Conservation (phyloP, 1,140 invertebrate genomes). For the Platyura marginata region DNA sequence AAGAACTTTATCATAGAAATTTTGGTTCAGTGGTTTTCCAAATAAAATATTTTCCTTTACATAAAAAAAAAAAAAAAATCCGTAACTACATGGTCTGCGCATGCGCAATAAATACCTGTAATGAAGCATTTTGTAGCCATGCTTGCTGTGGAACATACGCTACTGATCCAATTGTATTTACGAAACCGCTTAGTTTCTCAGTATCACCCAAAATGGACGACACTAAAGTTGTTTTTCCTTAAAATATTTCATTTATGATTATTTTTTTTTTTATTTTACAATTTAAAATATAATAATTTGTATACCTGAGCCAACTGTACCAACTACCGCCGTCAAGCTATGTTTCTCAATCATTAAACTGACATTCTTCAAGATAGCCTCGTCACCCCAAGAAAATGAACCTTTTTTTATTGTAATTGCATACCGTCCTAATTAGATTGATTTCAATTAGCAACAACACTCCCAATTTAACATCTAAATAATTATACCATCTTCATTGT, state of each 20-base stretch:
- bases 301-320: slow-evolving; percentile 65
- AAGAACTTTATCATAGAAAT: slow-evolving; percentile 20
- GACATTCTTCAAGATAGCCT: slow-evolving; percentile 47
- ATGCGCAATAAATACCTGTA: too few relatives aligned
- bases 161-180: slow-evolving; percentile 55
- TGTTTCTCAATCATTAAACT: slow-evolving; percentile 45
- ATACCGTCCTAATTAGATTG: too few relatives aligned
- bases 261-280: too few relatives aligned
- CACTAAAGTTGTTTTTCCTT: slow-evolving; percentile 62
- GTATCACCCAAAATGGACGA: slow-evolving; percentile 71
- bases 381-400: slow-evolving; percentile 50
- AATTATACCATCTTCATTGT: slow-evolving; percentile 37
- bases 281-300: too few relatives aligned
- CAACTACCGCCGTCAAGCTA: slow-evolving; percentile 57
- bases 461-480: too few relatives aligned
- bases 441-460: too few relatives aligned
- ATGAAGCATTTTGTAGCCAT: slow-evolving; percentile 76
- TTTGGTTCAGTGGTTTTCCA: slow-evolving; percentile 29
- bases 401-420: slow-evolving; percentile 59
- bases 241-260: too few relatives aligned
- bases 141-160: slow-evolving; percentile 78
- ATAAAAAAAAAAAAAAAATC: too few relatives aligned
- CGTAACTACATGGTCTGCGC: too few relatives aligned
- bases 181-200: slow-evolving; percentile 47
- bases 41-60: slow-evolving; percentile 59